A percentile compares a stretch with the other conserved stretches of the same genome.
Conservation (phyloP, 2,888 invertebrate species). For the Leptogaster cylindrica region DNA sequence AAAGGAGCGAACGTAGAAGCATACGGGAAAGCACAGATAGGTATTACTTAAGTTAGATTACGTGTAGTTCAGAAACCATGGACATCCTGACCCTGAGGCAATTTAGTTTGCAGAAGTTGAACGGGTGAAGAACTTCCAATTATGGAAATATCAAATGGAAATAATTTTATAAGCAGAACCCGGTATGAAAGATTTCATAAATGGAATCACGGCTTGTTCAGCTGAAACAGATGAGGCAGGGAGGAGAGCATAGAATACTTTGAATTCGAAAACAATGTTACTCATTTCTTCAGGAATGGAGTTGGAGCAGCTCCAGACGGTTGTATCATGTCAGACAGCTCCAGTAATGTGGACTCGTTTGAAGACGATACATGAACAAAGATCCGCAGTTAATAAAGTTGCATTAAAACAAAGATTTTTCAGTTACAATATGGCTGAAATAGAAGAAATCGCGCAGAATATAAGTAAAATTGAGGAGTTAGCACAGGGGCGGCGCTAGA, state of each 20-base stretch:
- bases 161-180: slow-evolving; percentile 19
- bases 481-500: too few species aligned
- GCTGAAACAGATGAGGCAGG: too few species aligned
- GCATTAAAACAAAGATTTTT: neutral
- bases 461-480: too few species aligned
- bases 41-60: too few species aligned
- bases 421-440: neutral
- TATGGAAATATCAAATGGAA: slow-evolving; percentile 12
- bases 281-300: neutral
- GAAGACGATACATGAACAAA: too few species aligned
- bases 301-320: neutral
- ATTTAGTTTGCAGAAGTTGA: slow-evolving; percentile 1
- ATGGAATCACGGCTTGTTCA: neutral
- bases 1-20: too few species aligned
- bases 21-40: too few species aligned
- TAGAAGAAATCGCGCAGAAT: neutral
- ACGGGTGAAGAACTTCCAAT: slow-evolving; percentile 5
- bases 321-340: neutral
- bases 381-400: neutral
- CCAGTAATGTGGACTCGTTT: too few species aligned
- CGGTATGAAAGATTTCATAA: slow-evolving; percentile 11
- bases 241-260: too few species aligned
- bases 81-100: too few species aligned
- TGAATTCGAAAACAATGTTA: too few species aligned
- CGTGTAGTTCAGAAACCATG: too few species aligned